Evolutionary conservation across 1,140 invertebrate genomes (phyloP).

Genomic region (Rhynchophorus ferrugineus): DNA sequence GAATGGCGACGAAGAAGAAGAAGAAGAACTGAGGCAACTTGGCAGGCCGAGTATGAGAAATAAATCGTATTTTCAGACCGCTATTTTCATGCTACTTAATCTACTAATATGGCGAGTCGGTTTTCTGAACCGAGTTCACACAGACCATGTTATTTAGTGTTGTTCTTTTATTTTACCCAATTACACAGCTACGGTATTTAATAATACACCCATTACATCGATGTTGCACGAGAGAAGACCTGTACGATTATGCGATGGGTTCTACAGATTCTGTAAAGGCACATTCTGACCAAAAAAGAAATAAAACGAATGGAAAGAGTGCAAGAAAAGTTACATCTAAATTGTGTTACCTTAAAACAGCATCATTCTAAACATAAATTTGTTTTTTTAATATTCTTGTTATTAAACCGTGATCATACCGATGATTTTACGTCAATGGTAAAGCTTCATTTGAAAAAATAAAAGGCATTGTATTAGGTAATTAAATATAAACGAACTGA

Average conservation of each 20-base stretch:
- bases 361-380: no score
- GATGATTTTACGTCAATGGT: no score
- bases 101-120: conserved; percentile 11
- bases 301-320: no score
- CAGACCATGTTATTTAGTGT: conserved; percentile 24
- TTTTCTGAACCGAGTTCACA: conserved; percentile 14
- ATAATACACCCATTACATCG: conserved; percentile 26
- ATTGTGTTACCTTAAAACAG: no score
- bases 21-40: neutral
- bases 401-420: no score
- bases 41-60: conserved; percentile 7
- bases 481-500: no score
- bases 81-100: conserved; percentile 15
- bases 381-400: no score
- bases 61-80: conserved; percentile 8
- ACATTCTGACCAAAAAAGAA: no score
- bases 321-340: no score
- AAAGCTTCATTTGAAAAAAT: no score
- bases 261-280: neutral
- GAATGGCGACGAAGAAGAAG: no score
- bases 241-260: neutral
- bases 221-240: conserved; percentile 15
- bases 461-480: no score
- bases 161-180: conserved; percentile 28
- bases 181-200: conserved; percentile 28